Conservation (phyloP, 2,888 invertebrate species). For the Drosophila dives region DNA sequence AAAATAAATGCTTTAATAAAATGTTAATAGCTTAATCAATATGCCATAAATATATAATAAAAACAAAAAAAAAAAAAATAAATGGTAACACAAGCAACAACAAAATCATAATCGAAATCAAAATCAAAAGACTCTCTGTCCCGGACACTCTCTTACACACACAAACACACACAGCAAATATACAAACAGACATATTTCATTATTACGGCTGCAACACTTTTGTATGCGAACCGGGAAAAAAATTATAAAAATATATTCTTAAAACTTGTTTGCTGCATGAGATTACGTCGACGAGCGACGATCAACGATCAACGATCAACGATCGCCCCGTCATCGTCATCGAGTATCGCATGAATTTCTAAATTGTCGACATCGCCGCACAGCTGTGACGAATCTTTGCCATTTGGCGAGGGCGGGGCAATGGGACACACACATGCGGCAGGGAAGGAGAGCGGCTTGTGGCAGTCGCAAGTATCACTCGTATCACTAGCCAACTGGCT, state of each 20-base stretch:
- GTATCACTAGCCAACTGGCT: slow-evolving; percentile 29
- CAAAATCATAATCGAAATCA: slow-evolving; percentile 34
- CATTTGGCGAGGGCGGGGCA: slow-evolving; percentile 48
- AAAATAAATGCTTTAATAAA: slow-evolving; percentile 74
- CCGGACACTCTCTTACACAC: slow-evolving; percentile 37
- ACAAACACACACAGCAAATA: slow-evolving; percentile 9
- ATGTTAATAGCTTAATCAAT: slow-evolving; percentile 81
- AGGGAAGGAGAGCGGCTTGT: slow-evolving; percentile 23
- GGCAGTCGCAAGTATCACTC: slow-evolving; percentile 36
- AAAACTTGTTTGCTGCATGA: slow-evolving; percentile 76
- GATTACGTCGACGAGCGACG: slow-evolving; percentile 65
- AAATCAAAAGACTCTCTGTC: slow-evolving; percentile 52
- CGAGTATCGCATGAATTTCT: slow-evolving; percentile 74
- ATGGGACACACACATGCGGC: slow-evolving; percentile 13
- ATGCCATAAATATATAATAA: slow-evolving; percentile 74
- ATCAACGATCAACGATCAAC: slow-evolving; percentile 22
- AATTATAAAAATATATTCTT: slow-evolving; percentile 74
- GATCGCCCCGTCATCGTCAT: slow-evolving; percentile 67
- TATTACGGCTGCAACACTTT: slow-evolving; percentile 72
- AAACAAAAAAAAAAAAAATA: slow-evolving; percentile 9
- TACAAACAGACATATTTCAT: slow-evolving; percentile 40
- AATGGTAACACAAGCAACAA: slow-evolving; percentile 30
- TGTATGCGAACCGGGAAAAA: slow-evolving; percentile 61
- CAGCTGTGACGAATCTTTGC: slow-evolving; percentile 74
- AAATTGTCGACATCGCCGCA: slow-evolving; percentile 65